These are phyloP conservation scores for Drosophila seclusa DNA, from an alignment of 2,888 invertebrate species.

Conservation along the genomic window DNA sequence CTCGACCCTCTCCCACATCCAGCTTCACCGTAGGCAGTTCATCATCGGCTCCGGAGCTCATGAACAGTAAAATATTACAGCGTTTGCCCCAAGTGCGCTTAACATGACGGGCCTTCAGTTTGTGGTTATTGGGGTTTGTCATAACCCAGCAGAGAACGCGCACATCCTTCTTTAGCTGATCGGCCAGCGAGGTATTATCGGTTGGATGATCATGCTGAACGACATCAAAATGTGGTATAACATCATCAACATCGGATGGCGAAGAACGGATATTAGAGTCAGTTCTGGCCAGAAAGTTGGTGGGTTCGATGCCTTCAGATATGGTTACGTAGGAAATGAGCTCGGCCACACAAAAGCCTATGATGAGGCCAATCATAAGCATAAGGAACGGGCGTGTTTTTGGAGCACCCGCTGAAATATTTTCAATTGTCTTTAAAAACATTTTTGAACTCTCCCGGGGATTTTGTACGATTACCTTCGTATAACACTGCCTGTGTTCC, in stretches of 20 bases:
- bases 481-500: neutral
- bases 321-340: neutral
- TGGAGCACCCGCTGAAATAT: neutral
- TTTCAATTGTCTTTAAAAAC: neutral
- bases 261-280: too few relatives aligned
- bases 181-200: neutral
- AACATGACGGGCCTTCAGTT: neutral
- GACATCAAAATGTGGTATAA: too few relatives aligned
- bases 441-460: neutral
- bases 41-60: too few relatives aligned
- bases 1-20: too few relatives aligned
- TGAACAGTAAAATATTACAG: too few relatives aligned
- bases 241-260: too few relatives aligned
- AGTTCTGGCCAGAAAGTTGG: too few relatives aligned
- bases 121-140: neutral
- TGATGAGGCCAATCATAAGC: neutral
- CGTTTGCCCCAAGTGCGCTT: conserved; percentile 7
- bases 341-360: neutral
- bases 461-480: neutral
- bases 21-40: too few relatives aligned
- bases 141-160: conserved; percentile 10
- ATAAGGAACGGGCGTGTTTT: neutral
- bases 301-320: too few relatives aligned
- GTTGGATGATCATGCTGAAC: too few relatives aligned
- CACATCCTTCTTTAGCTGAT: conserved; percentile 1